phyloP scores from a whole-genome alignment of 2,113 vertebrate species.

The Pterocles gutturalis region DNA sequence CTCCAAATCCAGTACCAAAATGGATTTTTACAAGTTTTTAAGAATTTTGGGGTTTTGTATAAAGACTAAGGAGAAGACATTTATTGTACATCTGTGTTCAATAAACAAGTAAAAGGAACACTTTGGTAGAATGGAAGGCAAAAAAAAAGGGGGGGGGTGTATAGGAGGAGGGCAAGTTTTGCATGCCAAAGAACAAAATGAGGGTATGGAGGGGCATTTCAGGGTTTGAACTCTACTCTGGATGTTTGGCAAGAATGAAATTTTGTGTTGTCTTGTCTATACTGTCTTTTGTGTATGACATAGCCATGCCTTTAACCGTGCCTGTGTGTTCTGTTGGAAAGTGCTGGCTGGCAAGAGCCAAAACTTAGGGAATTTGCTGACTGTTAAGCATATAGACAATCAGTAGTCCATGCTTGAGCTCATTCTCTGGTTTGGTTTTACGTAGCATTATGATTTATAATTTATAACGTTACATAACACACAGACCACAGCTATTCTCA shows the following conservation, averaged over 20 bases:
- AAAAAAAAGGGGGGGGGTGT: rapidly evolving
- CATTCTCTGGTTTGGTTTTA: background rate
- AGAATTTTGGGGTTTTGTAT: rapidly evolving
- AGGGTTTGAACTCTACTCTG: background rate
- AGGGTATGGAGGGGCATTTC: background rate
- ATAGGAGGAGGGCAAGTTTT: background rate
- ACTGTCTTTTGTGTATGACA: background rate
- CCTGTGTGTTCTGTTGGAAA: background rate
- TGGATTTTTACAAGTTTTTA: background rate
- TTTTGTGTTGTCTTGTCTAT: background rate
- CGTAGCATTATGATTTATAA: background rate
- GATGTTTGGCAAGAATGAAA: background rate
- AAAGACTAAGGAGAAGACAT: background rate
- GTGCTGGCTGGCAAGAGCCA: background rate
- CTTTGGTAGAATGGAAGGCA: background rate
- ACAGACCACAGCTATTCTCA: background rate
- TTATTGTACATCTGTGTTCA: background rate
- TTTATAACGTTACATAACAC: background rate
- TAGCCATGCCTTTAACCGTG: background rate
- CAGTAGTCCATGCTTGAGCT: background rate
- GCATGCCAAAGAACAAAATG: background rate
- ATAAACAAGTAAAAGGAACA: background rate
- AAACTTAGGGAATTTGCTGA: background rate
- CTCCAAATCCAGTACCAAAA: background rate
- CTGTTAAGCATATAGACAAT: background rate